These are phyloP conservation scores for Drosophila seguyi DNA, from an alignment of 1,140 invertebrate species.

Conservation along the genomic window DNA sequence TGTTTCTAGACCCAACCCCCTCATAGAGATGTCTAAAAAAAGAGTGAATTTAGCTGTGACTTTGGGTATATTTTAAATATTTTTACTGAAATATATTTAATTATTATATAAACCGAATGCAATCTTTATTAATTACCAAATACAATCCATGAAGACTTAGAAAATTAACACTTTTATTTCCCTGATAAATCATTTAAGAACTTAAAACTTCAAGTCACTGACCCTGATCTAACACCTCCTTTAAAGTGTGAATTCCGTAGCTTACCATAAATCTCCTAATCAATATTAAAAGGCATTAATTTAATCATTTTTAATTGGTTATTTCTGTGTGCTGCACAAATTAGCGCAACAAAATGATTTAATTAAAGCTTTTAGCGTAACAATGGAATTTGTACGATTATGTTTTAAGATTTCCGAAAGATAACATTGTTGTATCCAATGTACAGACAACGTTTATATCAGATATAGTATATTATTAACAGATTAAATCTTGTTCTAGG, in stretches of 20 bases:
- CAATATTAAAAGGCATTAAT: constrained; percentile 13
- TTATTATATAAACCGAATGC: not conserved
- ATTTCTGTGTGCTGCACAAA: not conserved
- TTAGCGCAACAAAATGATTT: constrained; percentile 3
- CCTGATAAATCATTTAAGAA: not conserved
- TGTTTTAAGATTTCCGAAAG: constrained; percentile 18
- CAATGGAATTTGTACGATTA: constrained; percentile 17
- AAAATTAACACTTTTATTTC: not conserved
- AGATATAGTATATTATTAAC: not conserved
- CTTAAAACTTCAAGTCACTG: not conserved
- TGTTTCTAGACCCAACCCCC: not conserved
- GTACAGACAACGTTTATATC: not conserved
- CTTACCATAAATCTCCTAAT: not conserved
- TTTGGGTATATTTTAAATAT: not conserved
- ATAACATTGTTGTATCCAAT: constrained; percentile 7
- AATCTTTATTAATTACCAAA: not conserved
- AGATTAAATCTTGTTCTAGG: constrained; percentile 7
- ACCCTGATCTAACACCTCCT: not conserved
- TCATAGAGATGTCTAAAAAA: constrained; percentile 19
- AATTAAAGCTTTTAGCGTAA: constrained; percentile 11
- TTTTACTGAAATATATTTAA: not conserved
- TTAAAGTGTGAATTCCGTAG: not conserved
- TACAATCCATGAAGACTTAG: not conserved
- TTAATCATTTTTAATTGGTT: constrained; percentile 2
- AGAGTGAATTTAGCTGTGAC: constrained; percentile 16